A percentile compares a stretch with the other conserved stretches of the same genome.
Evolutionary conservation across 2,797 vertebrate genomes (phyloP).

Genomic region (Gambusia yucatana): DNA sequence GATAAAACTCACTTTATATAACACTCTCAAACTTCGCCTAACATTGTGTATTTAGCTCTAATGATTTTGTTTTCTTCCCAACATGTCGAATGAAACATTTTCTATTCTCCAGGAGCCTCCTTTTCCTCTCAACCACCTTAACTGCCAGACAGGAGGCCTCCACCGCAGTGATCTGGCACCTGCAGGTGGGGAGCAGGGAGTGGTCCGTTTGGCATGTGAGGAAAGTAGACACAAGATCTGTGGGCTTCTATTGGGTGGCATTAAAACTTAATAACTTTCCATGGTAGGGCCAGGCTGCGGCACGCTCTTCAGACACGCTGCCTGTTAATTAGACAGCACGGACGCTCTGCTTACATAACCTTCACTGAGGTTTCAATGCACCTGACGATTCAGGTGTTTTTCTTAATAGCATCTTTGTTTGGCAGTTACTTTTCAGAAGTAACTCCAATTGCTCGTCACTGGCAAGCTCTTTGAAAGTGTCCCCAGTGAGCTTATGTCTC

Average conservation of each 20-base stretch:
- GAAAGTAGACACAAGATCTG: conserved; percentile 42
- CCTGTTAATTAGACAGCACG: conserved; percentile 67
- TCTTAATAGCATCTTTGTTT: conserved; percentile 62
- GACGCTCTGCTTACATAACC: conserved; percentile 47
- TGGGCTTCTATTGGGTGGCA: conserved; percentile 33
- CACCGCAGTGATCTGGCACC: conserved; percentile 22
- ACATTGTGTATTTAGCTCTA: conserved; percentile 7
- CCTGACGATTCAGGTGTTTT: conserved; percentile 70
- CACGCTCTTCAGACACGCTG: conserved; percentile 44
- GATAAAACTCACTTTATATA: conserved; percentile 16
- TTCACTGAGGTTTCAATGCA: conserved; percentile 46
- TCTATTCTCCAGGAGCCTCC: conserved; percentile 4
- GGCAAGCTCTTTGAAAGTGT: conserved; percentile 57
- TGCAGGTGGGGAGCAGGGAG: conserved; percentile 51
- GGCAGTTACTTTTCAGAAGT: conserved; percentile 61
- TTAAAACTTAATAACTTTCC: conserved; percentile 46
- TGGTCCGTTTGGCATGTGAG: conserved; percentile 28
- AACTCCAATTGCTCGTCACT: conserved; percentile 59
- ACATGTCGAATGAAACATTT: conserved; percentile 10
- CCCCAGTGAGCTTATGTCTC: conserved; percentile 37
- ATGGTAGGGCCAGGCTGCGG: conserved; percentile 36
- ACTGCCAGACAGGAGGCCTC: conserved; percentile 22
- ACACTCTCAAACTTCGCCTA: conserved; percentile 20
- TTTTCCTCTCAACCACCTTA: conserved; percentile 5
- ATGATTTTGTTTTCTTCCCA: conserved; percentile 13